phyloP scores from a whole-genome alignment of 2,797 vertebrate species.

The Chromobotia macracanthus region DNA sequence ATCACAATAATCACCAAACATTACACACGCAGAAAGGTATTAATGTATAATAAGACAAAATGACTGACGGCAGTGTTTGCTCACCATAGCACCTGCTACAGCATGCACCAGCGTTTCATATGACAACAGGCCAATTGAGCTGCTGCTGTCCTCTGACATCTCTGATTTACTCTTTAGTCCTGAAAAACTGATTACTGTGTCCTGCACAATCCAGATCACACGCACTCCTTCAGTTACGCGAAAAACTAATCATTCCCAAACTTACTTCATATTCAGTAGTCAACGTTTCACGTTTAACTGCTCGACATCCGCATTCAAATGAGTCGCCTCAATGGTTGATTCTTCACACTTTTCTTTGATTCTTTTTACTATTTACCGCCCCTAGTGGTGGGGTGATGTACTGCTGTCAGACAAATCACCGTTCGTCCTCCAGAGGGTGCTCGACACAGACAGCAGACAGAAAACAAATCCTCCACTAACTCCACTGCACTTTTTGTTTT shows the following conservation, averaged over 20 bases:
- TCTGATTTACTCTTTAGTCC: slow-evolving; percentile 35
- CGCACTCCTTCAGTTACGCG: neutral
- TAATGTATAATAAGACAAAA: neutral
- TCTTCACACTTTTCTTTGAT: neutral
- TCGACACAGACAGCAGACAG: no score
- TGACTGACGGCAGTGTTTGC: slow-evolving; percentile 18
- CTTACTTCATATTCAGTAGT: neutral
- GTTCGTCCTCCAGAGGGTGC: no score
- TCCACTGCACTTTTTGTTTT: no score
- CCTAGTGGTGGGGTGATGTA: neutral
- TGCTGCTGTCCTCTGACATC: slow-evolving; percentile 72
- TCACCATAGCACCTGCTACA: slow-evolving; percentile 80
- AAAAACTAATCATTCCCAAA: neutral
- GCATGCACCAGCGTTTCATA: slow-evolving; percentile 84
- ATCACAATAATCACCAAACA: neutral
- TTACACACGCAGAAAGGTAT: neutral
- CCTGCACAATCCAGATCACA: no score
- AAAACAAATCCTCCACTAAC: no score
- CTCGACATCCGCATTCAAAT: slow-evolving; percentile 3
- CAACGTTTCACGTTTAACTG: neutral
- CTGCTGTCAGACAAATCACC: no score
- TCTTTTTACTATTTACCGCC: neutral
- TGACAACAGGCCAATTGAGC: slow-evolving; percentile 70
- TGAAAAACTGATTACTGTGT: neutral
- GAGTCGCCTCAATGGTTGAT: neutral